Conservation (phyloP, 2,797 vertebrate genomes). For the Parauchenoglanis ngamensis region DNA sequence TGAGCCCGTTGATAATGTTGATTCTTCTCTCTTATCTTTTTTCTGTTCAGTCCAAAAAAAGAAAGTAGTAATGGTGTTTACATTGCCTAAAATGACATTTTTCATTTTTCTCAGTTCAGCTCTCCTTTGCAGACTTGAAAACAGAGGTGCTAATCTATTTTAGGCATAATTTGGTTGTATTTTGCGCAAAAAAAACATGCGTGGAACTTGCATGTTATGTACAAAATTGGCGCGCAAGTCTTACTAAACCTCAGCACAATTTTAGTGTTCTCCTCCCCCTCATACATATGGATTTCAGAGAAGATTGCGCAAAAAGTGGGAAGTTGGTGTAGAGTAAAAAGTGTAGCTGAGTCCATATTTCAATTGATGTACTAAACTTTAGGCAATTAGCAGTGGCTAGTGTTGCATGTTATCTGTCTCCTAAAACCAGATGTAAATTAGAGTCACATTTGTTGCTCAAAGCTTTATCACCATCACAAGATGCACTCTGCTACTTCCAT, state of each 20-base stretch:
- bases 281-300: neutral
- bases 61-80: neutral
- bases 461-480: neutral
- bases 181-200: neutral
- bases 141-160: neutral
- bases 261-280: too few species aligned
- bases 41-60: neutral
- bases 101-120: neutral
- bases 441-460: neutral
- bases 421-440: neutral
- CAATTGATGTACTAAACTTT: neutral
- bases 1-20: neutral
- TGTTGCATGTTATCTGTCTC: neutral
- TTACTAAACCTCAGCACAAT: neutral
- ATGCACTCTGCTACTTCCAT: too few species aligned
- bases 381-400: neutral
- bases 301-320: neutral
- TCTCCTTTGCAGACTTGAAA: neutral
- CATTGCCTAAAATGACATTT: neutral
- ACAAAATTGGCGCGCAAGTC: neutral
- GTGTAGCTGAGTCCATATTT: neutral
- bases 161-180: neutral
- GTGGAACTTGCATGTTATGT: neutral
- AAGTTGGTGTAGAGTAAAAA: neutral
- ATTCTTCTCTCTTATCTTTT: neutral